A percentile compares a stretch with the other conserved stretches of the same genome.
These are phyloP conservation scores for Conistra vaccinii DNA, from an alignment of 2,888 invertebrate genomes.

Conservation along the genomic window DNA sequence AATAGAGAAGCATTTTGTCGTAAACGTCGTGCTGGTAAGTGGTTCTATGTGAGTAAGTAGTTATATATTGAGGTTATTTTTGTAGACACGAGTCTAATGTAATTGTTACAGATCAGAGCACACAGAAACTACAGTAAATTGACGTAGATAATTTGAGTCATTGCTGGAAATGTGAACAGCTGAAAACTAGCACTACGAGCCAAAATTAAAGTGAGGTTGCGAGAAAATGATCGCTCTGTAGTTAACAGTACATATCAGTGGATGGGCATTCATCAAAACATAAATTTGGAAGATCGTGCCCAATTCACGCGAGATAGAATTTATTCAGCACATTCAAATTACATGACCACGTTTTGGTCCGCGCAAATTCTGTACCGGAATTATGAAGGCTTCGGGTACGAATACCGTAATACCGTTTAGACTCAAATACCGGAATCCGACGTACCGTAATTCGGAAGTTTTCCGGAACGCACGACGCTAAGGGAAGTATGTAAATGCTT, in stretches of 20 bases:
- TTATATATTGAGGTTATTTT: constrained; percentile 17
- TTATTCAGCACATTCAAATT: constrained; percentile 62
- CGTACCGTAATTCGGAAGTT: constrained; percentile 62
- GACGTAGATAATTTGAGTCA: neutral
- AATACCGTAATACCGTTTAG: constrained; percentile 62
- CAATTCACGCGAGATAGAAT: constrained; percentile 45
- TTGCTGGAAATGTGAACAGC: neutral
- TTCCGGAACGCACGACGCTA: constrained; percentile 54
- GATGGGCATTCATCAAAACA: constrained; percentile 20
- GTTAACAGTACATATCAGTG: constrained; percentile 16
- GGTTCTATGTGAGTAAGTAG: constrained; percentile 18
- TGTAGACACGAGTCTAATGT: neutral
- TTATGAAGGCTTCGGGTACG: constrained; percentile 58
- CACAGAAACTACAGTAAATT: neutral
- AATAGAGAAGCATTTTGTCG: constrained; percentile 38
- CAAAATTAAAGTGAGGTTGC: neutral
- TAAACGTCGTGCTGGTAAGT: constrained; percentile 24
- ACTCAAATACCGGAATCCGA: constrained; percentile 62
- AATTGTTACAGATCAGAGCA: constrained; percentile 6
- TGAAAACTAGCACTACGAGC: neutral
- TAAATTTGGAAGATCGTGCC: constrained; percentile 41
- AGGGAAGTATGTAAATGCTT: constrained; percentile 61
- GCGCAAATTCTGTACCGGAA: constrained; percentile 58
- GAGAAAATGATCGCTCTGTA: neutral
- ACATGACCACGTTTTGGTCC: constrained; percentile 56